Conservation (phyloP, 2,888 invertebrate species). For the Lithosia quadra region DNA sequence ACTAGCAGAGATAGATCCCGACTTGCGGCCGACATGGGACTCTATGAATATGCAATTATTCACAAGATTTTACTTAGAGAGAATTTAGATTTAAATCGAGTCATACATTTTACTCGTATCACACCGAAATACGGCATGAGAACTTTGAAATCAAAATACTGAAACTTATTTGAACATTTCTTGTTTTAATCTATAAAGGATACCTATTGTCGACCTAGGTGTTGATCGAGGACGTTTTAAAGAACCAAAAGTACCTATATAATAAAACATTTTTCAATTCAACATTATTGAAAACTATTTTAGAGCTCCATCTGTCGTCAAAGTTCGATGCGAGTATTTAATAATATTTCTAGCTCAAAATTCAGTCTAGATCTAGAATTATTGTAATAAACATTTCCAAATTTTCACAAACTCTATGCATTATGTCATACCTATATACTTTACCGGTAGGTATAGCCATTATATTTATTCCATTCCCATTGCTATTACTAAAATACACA, state of each 20-base stretch:
- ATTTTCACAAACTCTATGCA: not conserved
- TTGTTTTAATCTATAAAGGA: too few relatives aligned
- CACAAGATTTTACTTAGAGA: slow-evolving; percentile 77
- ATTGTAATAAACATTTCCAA: not conserved
- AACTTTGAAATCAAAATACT: slow-evolving; percentile 19
- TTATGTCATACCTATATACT: not conserved
- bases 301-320: too few relatives aligned
- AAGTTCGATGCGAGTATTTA: not conserved
- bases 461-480: slow-evolving; percentile 24
- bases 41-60: slow-evolving; percentile 83
- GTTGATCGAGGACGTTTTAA: too few relatives aligned
- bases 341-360: not conserved
- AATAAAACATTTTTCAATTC: too few relatives aligned
- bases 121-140: slow-evolving; percentile 20
- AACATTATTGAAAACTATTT: too few relatives aligned
- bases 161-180: not conserved
- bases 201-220: too few relatives aligned
- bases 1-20: slow-evolving; percentile 68
- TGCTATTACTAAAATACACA: slow-evolving; percentile 63
- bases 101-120: slow-evolving; percentile 50
- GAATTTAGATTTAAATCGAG: slow-evolving; percentile 68
- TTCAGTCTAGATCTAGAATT: not conserved
- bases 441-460: too few relatives aligned
- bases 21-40: slow-evolving; percentile 79
- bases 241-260: too few relatives aligned